Percentiles rank a stretch among this genome's conserved stretches.
Evolutionary conservation across 2,113 vertebrate genomes (phyloP).

Genomic region (Trichechus manatus): DNA sequence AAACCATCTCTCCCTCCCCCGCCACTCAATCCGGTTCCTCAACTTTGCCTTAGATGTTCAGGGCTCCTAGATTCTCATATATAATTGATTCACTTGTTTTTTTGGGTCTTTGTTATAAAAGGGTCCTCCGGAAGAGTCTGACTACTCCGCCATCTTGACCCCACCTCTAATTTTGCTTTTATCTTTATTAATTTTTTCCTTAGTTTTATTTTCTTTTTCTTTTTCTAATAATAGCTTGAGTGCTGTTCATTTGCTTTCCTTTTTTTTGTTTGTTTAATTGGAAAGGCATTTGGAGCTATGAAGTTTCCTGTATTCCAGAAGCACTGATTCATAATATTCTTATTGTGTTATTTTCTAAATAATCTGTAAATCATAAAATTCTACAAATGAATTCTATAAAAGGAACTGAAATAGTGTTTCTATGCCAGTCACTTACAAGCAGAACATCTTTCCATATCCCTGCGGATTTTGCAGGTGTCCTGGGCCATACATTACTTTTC

Average conservation of each 20-base stretch:
- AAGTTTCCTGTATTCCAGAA: not conserved
- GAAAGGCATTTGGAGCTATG: not conserved
- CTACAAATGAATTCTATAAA: not conserved
- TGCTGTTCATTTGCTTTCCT: not conserved
- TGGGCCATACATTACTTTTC: not conserved
- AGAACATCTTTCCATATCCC: not conserved
- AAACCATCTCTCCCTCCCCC: too few species aligned
- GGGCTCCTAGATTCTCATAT: too few species aligned
- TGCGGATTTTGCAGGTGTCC: not conserved
- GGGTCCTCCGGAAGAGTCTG: too few species aligned
- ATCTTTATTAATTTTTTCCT: not conserved
- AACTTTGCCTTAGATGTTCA: too few species aligned
- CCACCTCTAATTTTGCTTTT: too few species aligned
- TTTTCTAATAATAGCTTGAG: not conserved
- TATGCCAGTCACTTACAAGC: not conserved
- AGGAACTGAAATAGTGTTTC: not conserved
- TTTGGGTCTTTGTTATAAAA: too few species aligned
- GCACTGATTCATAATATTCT: not conserved
- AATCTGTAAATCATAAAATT: not conserved
- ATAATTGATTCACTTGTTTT: too few species aligned
- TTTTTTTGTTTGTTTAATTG: conserved; percentile 4
- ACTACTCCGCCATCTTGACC: too few species aligned
- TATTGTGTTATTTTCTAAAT: conserved; percentile 25
- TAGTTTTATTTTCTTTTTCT: not conserved
- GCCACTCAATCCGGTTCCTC: too few species aligned